Conservation (phyloP, 2,113 vertebrate genomes). For the Nycticebus coucang region DNA sequence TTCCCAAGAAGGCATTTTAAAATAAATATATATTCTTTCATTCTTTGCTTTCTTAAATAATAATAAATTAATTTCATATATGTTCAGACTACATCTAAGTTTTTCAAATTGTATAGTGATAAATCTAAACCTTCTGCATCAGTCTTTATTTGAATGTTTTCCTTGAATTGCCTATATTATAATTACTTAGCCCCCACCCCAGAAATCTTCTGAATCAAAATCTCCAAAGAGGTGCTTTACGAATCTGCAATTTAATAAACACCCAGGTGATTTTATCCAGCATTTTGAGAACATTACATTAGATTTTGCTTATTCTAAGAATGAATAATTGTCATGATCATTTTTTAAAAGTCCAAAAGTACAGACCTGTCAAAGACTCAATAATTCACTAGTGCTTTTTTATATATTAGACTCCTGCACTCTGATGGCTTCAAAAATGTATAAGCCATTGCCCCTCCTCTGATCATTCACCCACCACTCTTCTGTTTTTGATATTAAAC, state of each 20-base stretch:
- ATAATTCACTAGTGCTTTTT: neutral
- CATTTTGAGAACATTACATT: neutral
- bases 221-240: neutral
- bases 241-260: neutral
- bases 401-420: neutral
- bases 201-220: neutral
- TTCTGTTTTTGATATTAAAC: slow-evolving; percentile 52
- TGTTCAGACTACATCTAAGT: neutral
- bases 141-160: neutral
- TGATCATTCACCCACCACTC: neutral
- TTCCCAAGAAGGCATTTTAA: neutral
- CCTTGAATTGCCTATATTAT: neutral
- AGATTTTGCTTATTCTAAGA: neutral
- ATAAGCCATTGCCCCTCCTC: neutral
- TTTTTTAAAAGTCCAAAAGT: neutral
- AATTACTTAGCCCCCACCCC: neutral
- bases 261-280: neutral
- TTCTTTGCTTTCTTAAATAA: neutral
- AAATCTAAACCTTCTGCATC: neutral
- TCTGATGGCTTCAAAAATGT: neutral
- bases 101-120: neutral
- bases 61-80: neutral
- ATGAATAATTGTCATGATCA: neutral
- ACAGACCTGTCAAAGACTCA: neutral
- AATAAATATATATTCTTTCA: neutral